Base-by-base conservation (phyloP, 2,113 vertebrate species). In the Meriones unguiculatus region DNA sequence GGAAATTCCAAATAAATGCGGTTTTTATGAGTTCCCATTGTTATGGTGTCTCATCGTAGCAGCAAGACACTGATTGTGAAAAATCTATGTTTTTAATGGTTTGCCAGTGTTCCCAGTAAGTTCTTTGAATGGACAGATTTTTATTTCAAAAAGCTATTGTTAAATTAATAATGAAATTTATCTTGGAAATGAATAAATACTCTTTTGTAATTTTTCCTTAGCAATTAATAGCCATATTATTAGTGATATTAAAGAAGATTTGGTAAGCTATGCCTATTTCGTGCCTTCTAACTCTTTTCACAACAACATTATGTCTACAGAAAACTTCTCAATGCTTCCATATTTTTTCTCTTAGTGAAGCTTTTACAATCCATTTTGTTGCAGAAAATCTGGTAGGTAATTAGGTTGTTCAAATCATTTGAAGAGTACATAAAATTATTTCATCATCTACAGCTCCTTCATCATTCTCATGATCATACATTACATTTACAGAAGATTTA, bases 161-260 rank as follows among this genome's bases (percentile, higher is more conserved):
- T 95, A 87, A 76, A 57, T 41, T 46, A 84, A 88, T 93, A 13
- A 90, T 54, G 25, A 76, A 41, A n/a, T 52, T 92, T 10, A 89
- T 76, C 7, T 80, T 76, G 14, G 15, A 59, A 7, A 57, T 38
- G 3, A 92, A 91, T 65, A 22, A 12, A 35, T 22, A n/a, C 28
- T 1, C 2, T 65, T 22, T 18, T 1, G 69, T 77, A 62, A 77
- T 91, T 86, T 52, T 41, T 92, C 35, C 35, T 70, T 67, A 72
- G 17, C 41, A 25, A 5, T 82, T 86, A 2, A 8, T 72, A 87
- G 64, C 4, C 13, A 3, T 73, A 18, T 54, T 59, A 73, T 85
- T 72, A 67, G 24, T 86, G 35, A 85, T 57, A 91, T 46, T 35
- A 2, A 4, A 52, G 30, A 28, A 86, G 18, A 5, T n/a, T 13